Conservation (phyloP, 2,113 vertebrate genomes). For the Nerophis ophidion region DNA sequence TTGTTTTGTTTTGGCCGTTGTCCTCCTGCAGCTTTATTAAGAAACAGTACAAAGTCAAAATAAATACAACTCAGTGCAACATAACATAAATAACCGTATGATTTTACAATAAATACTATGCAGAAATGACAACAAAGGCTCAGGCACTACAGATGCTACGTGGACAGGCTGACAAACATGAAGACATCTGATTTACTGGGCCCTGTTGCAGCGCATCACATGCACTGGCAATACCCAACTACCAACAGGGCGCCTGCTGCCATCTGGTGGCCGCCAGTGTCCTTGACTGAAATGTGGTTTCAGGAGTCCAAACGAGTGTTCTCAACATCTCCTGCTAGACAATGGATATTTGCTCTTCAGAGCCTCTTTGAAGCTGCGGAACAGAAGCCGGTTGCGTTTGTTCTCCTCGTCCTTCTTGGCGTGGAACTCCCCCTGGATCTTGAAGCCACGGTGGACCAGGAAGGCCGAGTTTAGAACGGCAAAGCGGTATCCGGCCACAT, state of each 20-base stretch:
- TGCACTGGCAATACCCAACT: background rate
- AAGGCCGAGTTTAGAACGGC: conserved; percentile 84
- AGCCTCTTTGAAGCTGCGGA: conserved; percentile 86
- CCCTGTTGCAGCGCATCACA: background rate
- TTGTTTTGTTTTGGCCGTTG: too few species aligned
- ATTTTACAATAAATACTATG: too few species aligned
- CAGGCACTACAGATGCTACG: too few species aligned
- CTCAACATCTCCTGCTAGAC: conserved; percentile 80
- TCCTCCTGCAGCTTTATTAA: too few species aligned
- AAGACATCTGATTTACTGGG: too few species aligned
- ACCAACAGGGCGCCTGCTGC: conserved; percentile 3
- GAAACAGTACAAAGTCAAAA: too few species aligned
- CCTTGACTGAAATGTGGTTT: background rate
- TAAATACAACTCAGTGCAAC: too few species aligned
- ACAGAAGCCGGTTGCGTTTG: conserved; percentile 81
- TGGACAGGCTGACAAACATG: too few species aligned
- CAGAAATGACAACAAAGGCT: too few species aligned
- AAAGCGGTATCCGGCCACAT: conserved; percentile 82
- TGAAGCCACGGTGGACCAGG: conserved; percentile 85
- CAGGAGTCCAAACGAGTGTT: background rate
- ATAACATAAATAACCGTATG: too few species aligned
- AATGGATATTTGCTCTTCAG: conserved; percentile 82
- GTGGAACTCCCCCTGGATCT: conserved; percentile 84
- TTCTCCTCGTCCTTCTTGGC: conserved; percentile 86
- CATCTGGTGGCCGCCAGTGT: conserved; percentile 34